Evolutionary conservation across 2,888 invertebrate species (phyloP).

Genomic region (Mimas tiliae): DNA sequence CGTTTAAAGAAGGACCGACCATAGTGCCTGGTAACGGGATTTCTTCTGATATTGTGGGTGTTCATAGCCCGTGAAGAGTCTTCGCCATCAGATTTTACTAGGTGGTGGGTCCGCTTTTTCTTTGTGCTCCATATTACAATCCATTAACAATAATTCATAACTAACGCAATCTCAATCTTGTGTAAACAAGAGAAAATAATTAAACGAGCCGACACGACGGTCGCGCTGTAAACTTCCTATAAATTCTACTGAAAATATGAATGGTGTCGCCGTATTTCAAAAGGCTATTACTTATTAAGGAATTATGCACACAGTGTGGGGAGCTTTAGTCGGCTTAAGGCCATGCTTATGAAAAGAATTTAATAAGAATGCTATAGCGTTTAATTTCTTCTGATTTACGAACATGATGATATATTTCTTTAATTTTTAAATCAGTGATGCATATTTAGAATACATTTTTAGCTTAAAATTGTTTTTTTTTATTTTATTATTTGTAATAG

Average conservation of each 20-base stretch:
- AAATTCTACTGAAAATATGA: constrained; percentile 65
- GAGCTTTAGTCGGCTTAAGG: constrained; percentile 53
- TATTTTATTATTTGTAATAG: too few species aligned
- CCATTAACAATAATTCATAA: constrained; percentile 30
- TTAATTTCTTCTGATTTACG: too few species aligned
- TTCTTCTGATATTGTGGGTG: too few species aligned
- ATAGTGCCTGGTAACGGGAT: too few species aligned
- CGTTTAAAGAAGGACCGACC: too few species aligned
- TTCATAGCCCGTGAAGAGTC: too few species aligned
- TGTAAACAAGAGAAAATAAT: constrained; percentile 75
- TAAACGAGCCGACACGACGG: constrained; percentile 58
- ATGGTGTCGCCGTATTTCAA: constrained; percentile 67
- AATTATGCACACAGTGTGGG: constrained; percentile 65
- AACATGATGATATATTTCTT: too few species aligned
- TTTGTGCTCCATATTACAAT: constrained; percentile 36
- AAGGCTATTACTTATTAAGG: constrained; percentile 66
- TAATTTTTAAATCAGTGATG: too few species aligned
- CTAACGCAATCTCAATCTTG: constrained; percentile 63
- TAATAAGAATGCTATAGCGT: constrained; percentile 51
- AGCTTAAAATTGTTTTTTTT: too few species aligned
- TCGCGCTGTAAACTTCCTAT: constrained; percentile 58
- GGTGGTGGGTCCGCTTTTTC: too few species aligned
- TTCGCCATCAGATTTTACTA: too few species aligned
- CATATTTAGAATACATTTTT: too few species aligned
- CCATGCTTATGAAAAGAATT: constrained; percentile 56